These are phyloP conservation scores for Rafetus swinhoei DNA, from an alignment of 2,113 vertebrate species.

Conservation along the genomic window DNA sequence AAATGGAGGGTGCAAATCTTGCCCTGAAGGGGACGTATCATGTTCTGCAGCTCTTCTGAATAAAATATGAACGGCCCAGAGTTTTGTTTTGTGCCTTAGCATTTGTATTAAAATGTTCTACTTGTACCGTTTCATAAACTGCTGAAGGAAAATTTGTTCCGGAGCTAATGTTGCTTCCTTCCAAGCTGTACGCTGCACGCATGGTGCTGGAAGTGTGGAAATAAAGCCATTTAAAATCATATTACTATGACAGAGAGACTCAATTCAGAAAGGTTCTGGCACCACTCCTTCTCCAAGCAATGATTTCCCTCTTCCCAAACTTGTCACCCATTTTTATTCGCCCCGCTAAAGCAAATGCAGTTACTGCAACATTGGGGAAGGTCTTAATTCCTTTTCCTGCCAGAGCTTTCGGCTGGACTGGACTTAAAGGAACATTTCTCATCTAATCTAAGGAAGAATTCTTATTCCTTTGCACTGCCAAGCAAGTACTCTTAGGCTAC, in stretches of 20 bases:
- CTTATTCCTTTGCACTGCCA: neutral
- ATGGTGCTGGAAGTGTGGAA: neutral
- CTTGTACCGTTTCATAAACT: slow-evolving; percentile 52
- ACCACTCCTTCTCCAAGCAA: neutral
- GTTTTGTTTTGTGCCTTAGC: slow-evolving; percentile 34
- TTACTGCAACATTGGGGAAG: neutral
- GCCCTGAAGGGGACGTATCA: slow-evolving; percentile 43
- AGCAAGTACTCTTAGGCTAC: neutral
- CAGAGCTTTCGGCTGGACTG: neutral
- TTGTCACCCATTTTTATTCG: neutral
- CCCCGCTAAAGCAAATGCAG: neutral
- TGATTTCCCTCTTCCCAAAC: neutral
- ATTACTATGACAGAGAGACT: neutral
- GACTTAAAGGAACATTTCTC: neutral
- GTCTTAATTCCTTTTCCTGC: neutral
- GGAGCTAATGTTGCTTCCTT: neutral
- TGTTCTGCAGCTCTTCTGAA: slow-evolving; percentile 42
- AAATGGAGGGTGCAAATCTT: slow-evolving; percentile 54
- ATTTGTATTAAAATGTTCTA: slow-evolving; percentile 58
- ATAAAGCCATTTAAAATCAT: neutral
- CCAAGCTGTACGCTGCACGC: neutral
- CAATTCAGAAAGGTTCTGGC: neutral
- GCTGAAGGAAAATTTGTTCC: neutral
- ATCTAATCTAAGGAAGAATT: neutral
- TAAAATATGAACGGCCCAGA: slow-evolving; percentile 46